phyloP scores from a whole-genome alignment of 1,140 invertebrate species.

The Dendrolimus kikuchii region DNA sequence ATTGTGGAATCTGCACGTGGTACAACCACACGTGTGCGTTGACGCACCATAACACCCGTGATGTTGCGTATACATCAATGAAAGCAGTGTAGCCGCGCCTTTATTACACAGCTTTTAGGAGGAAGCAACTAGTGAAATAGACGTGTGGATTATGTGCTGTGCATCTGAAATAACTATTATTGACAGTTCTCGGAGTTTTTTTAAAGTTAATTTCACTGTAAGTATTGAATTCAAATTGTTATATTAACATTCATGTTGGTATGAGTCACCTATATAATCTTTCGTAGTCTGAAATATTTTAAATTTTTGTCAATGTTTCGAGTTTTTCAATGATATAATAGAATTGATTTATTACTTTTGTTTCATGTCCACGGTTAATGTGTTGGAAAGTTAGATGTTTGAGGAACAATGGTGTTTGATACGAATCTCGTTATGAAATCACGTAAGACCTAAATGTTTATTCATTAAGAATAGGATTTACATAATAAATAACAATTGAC shows the following conservation, averaged over 20 bases:
- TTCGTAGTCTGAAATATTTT: no score
- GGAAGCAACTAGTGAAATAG: not conserved
- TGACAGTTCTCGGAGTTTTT: no score
- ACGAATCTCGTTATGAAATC: constrained; percentile 30
- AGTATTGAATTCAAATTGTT: no score
- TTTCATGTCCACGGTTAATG: not conserved
- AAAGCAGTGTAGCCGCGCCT: constrained; percentile 23
- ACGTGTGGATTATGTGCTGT: not conserved
- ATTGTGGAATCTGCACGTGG: constrained; percentile 57
- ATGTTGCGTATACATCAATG: constrained; percentile 9
- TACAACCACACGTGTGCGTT: constrained; percentile 40
- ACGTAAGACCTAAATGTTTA: constrained; percentile 43
- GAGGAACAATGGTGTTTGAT: not conserved
- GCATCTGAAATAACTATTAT: no score
- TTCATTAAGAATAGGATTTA: constrained; percentile 13
- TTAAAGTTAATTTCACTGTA: no score
- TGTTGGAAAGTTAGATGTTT: not conserved
- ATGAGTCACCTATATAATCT: no score
- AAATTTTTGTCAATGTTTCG: no score
- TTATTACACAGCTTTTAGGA: not conserved
- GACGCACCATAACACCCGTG: constrained; percentile 28
- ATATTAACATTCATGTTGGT: no score
- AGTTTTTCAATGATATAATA: no score
- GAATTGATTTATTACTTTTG: not conserved
- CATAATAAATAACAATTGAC: no score